Evolutionary conservation across 2,797 vertebrate species (phyloP).

Genomic region (Hemitrygon akajei): DNA sequence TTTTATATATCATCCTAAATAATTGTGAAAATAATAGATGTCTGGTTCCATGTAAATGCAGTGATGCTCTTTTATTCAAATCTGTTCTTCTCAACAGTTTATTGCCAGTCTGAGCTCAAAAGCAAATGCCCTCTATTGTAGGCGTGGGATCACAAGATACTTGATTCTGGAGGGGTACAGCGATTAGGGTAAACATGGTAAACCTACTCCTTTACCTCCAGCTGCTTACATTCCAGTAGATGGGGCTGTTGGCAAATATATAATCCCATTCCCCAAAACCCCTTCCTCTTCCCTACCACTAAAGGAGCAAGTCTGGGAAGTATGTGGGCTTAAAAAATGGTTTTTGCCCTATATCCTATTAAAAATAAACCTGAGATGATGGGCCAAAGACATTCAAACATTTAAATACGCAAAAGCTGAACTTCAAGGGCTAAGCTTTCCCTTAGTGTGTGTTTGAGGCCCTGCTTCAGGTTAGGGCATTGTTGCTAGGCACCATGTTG

Average conservation of each 20-base stretch:
- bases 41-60: neutral
- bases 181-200: neutral
- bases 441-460: no score
- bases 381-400: no score
- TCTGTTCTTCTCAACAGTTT: neutral
- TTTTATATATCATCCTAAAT: neutral
- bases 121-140: neutral
- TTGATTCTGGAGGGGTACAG: neutral
- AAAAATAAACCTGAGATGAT: no score
- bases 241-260: neutral
- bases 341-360: no score
- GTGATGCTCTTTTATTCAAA: neutral
- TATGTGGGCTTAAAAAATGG: no score
- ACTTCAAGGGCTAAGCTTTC: no score
- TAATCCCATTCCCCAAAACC: neutral
- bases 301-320: no score
- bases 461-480: no score
- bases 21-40: neutral
- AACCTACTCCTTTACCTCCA: neutral
- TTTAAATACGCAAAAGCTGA: no score
- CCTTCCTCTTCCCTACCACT: no score
- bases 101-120: neutral
- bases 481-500: no score
- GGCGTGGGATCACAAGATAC: neutral
- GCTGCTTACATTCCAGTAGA: neutral